Percentiles rank a stretch among this genome's conserved stretches.
phyloP scores from a whole-genome alignment of 1,140 invertebrate genomes.

The Dufourea novaeangliae region DNA sequence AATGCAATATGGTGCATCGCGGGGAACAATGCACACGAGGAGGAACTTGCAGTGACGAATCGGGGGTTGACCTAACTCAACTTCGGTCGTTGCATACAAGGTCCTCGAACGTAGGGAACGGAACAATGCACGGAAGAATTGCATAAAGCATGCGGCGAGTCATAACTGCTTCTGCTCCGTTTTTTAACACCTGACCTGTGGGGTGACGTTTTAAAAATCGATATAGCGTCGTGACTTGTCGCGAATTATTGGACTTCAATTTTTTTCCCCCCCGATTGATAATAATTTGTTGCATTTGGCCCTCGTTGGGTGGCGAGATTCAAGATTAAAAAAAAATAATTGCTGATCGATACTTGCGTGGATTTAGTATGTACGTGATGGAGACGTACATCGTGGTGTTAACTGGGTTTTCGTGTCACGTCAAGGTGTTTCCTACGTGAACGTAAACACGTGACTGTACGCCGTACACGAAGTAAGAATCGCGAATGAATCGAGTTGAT shows the following conservation, averaged over 20 bases:
- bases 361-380: too few relatives aligned
- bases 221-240: background rate
- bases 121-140: slow-evolving; percentile 35
- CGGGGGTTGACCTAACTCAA: slow-evolving; percentile 49
- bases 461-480: slow-evolving; percentile 17
- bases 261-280: too few relatives aligned
- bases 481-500: slow-evolving; percentile 2
- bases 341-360: too few relatives aligned
- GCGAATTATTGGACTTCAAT: too few relatives aligned
- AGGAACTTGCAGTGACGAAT: slow-evolving; percentile 17
- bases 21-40: slow-evolving; percentile 31
- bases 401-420: slow-evolving; percentile 38
- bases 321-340: too few relatives aligned
- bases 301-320: too few relatives aligned
- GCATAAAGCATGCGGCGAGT: slow-evolving; percentile 21
- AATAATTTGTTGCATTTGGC: too few relatives aligned
- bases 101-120: slow-evolving; percentile 40
- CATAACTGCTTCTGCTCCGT: background rate
- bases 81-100: slow-evolving; percentile 35
- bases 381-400: background rate
- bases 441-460: slow-evolving; percentile 19
- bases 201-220: background rate
- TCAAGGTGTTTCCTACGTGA: slow-evolving; percentile 42
- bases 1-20: slow-evolving; percentile 49
- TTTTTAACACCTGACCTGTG: background rate